phyloP scores from a whole-genome alignment of 2,888 invertebrate genomes.

The Latrodectus elegans region DNA sequence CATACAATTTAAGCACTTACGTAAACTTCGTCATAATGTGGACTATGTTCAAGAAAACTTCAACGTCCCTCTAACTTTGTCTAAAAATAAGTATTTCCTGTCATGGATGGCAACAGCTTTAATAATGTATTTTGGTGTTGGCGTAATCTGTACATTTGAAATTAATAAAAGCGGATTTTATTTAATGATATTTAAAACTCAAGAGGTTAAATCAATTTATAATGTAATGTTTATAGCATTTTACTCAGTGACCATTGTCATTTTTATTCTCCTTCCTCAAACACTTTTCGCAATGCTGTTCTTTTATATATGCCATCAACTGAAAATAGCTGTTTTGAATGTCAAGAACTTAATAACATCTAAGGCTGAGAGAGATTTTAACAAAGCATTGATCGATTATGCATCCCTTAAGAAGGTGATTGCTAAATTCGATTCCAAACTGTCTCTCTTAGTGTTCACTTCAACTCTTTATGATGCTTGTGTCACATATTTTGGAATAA shows the following conservation, averaged over 20 bases:
- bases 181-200: not conserved
- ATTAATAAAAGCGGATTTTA: not conserved
- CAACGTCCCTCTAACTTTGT: not conserved
- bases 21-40: not conserved
- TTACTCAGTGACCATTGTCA: not conserved
- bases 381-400: not conserved
- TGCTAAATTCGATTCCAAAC: not conserved
- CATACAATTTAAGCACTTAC: not conserved
- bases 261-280: not conserved
- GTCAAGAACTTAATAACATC: not conserved
- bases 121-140: not conserved
- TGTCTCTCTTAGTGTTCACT: constrained; percentile 17
- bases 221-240: not conserved
- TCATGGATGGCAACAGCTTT: not conserved
- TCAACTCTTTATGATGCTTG: constrained; percentile 8
- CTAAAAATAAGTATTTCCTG: not conserved
- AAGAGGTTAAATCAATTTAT: not conserved
- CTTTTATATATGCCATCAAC: not conserved
- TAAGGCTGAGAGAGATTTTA: not conserved
- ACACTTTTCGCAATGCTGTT: constrained; percentile 7
- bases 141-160: not conserved
- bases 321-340: not conserved
- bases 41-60: not conserved
- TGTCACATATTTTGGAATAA: constrained; percentile 10
- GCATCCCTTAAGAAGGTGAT: constrained; percentile 6